Conservation (phyloP, 2,113 vertebrate species). For the Struthidea cinerea region DNA sequence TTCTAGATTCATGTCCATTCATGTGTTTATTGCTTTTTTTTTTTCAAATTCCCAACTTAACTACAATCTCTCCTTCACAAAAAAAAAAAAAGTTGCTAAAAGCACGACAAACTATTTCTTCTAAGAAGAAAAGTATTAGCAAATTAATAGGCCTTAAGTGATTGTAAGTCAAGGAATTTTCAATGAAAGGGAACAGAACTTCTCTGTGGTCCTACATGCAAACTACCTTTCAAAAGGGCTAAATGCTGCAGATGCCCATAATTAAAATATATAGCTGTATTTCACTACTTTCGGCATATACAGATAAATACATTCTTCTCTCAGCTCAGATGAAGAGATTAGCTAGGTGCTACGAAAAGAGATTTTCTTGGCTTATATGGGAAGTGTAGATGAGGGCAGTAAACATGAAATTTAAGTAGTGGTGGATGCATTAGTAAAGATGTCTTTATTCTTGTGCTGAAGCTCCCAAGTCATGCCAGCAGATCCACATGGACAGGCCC, state of each 20-base stretch:
- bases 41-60: neutral
- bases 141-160: neutral
- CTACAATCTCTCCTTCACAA: neutral
- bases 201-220: neutral
- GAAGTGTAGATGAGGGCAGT: neutral
- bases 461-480: neutral
- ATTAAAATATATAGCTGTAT: neutral
- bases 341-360: neutral
- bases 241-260: neutral
- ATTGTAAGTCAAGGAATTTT: neutral
- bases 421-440: neutral
- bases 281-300: neutral
- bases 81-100: neutral
- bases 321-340: neutral
- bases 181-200: neutral
- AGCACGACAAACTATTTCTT: neutral
- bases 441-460: neutral
- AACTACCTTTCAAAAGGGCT: neutral
- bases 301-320: neutral
- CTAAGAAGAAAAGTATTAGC: neutral
- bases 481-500: neutral
- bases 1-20: constrained; percentile 5
- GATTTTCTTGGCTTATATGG: neutral
- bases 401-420: neutral
- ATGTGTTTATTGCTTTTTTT: neutral